Evolutionary conservation across 2,113 vertebrate genomes (phyloP).

Genomic region (Tapirus terrestris): DNA sequence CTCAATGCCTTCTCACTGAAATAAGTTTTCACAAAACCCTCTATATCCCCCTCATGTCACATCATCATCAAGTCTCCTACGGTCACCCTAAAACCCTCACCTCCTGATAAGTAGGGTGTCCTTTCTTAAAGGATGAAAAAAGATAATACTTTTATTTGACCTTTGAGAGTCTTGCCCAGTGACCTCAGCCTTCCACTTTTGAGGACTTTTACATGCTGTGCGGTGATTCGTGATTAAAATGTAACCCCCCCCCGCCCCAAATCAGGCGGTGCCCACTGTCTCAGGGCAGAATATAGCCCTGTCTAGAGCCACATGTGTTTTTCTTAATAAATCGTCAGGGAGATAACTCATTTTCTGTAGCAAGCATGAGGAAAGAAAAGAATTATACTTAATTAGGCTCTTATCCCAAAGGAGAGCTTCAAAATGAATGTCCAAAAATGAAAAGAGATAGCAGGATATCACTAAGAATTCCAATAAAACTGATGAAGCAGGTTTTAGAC

Average conservation of each 20-base stretch:
- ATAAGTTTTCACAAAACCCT: background rate
- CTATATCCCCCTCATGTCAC: background rate
- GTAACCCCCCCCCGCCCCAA: rapidly evolving
- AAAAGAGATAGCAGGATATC: background rate
- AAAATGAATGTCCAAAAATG: background rate
- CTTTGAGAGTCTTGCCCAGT: background rate
- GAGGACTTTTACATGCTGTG: background rate
- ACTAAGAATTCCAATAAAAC: background rate
- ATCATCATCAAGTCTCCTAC: background rate
- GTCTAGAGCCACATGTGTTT: background rate
- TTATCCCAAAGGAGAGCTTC: background rate
- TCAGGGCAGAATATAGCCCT: background rate
- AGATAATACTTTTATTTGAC: background rate
- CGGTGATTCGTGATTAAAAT: background rate
- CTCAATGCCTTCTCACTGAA: background rate
- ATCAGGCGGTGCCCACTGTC: no score
- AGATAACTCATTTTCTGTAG: background rate
- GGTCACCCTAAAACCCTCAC: background rate
- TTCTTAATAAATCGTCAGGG: background rate
- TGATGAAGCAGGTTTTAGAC: background rate
- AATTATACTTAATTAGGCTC: background rate
- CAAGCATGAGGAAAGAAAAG: background rate
- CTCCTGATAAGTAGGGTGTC: background rate
- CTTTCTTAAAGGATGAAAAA: background rate
- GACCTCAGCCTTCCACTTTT: background rate